Evolutionary conservation across 2,888 invertebrate species (phyloP).

Genomic region (Melikaiella ostensackeni): DNA sequence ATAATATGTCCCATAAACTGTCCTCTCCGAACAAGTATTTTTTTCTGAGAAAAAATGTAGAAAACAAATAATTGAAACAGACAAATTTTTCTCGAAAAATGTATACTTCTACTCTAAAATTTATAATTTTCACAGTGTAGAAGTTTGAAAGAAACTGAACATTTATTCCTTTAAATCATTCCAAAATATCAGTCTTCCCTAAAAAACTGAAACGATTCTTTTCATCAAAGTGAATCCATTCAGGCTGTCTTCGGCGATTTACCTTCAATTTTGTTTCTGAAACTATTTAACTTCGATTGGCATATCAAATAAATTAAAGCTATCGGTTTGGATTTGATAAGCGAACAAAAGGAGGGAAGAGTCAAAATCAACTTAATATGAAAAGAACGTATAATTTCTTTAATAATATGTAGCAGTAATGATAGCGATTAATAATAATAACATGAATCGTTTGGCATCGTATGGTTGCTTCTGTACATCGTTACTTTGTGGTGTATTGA

Average conservation of each 20-base stretch:
- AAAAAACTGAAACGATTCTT: not conserved
- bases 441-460: constrained; percentile 75
- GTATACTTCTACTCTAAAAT: not conserved
- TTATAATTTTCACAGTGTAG: not conserved
- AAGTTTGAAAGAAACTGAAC: constrained; percentile 3
- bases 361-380: constrained; percentile 56
- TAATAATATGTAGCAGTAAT: constrained; percentile 60
- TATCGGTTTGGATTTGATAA: not conserved
- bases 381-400: constrained; percentile 65
- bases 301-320: not conserved
- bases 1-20: constrained; percentile 2
- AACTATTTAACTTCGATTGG: not conserved
- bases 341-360: constrained; percentile 46
- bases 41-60: constrained; percentile 28
- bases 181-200: not conserved
- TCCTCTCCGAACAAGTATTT: constrained; percentile 32
- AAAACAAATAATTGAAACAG: constrained; percentile 35
- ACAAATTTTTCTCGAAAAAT: not conserved
- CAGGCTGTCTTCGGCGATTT: not conserved
- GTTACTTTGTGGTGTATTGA: constrained; percentile 56
- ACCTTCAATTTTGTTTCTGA: not conserved
- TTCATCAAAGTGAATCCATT: not conserved
- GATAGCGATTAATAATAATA: constrained; percentile 62
- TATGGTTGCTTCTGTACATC: constrained; percentile 72
- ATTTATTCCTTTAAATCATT: constrained; percentile 4